These are phyloP conservation scores for Synanthedon myopaeformis DNA, from an alignment of 2,888 invertebrate species.

Conservation along the genomic window DNA sequence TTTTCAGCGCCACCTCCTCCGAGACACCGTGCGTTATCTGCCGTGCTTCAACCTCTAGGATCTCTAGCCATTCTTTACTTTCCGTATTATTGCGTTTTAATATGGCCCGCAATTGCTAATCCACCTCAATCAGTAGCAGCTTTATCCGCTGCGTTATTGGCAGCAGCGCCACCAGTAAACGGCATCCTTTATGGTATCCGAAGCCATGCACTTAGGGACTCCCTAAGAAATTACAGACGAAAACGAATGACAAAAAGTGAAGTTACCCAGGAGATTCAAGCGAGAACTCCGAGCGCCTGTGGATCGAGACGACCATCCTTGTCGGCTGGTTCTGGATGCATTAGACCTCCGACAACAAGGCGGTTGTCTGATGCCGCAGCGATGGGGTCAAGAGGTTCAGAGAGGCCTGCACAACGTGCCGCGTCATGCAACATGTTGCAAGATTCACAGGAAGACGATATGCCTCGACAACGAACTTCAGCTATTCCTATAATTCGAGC, in stretches of 20 bases:
- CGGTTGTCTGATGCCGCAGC: slow-evolving; percentile 57
- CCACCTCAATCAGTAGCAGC: slow-evolving; percentile 64
- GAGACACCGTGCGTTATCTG: slow-evolving; percentile 73
- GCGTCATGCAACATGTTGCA: slow-evolving; percentile 78
- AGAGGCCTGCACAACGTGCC: slow-evolving; percentile 69
- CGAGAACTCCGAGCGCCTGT: slow-evolving; percentile 81
- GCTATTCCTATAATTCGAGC: slow-evolving; percentile 65
- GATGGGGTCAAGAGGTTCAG: slow-evolving; percentile 48
- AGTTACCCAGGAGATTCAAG: slow-evolving; percentile 84
- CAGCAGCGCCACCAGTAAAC: slow-evolving; percentile 79
- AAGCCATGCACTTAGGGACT: slow-evolving; percentile 77
- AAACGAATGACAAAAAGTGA: slow-evolving; percentile 84
- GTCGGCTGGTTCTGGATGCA: slow-evolving; percentile 67
- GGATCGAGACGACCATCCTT: slow-evolving; percentile 80
- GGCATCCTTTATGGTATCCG: slow-evolving; percentile 83
- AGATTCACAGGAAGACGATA: slow-evolving; percentile 67
- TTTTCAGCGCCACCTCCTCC: slow-evolving; percentile 79
- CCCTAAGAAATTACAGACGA: slow-evolving; percentile 81
- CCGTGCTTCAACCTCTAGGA: slow-evolving; percentile 78
- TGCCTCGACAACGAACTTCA: slow-evolving; percentile 34
- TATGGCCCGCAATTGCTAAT: slow-evolving; percentile 71
- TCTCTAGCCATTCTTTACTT: slow-evolving; percentile 79
- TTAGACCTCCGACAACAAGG: slow-evolving; percentile 53
- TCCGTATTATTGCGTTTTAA: slow-evolving; percentile 78
- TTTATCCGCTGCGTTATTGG: slow-evolving; percentile 73